These are phyloP conservation scores for Tenthredo notha DNA, from an alignment of 2,888 invertebrate genomes.

Conservation along the genomic window DNA sequence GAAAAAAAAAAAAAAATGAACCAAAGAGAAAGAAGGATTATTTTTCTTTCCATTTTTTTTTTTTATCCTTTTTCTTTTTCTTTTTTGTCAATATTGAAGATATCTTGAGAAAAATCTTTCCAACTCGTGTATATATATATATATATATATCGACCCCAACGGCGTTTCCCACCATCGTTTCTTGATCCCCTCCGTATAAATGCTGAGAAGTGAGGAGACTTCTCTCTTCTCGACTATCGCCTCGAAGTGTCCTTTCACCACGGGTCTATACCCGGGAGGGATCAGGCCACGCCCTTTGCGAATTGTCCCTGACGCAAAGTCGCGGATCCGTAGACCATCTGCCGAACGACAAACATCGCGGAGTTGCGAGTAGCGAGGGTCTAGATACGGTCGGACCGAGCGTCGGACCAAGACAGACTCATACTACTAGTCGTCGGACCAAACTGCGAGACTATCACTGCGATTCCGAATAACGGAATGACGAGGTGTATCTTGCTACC, in stretches of 20 bases:
- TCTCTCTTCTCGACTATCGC: constrained; percentile 22
- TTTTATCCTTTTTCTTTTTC: too few relatives aligned
- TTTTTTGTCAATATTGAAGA: too few relatives aligned
- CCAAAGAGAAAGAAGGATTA: background rate
- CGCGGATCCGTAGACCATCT: background rate
- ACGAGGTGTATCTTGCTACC: background rate
- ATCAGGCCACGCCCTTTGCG: constrained; percentile 44
- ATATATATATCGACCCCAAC: background rate
- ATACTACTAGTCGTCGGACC: constrained; percentile 51
- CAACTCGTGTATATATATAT: background rate
- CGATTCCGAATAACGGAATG: background rate
- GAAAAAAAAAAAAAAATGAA: background rate
- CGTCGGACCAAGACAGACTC: constrained; percentile 43
- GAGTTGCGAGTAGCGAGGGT: constrained; percentile 5
- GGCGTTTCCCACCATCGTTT: constrained; percentile 40
- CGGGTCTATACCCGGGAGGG: constrained; percentile 3
- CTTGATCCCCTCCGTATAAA: constrained; percentile 33
- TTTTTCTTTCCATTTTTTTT: too few relatives aligned
- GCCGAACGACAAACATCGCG: background rate
- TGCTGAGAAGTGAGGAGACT: background rate
- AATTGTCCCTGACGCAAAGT: constrained; percentile 28
- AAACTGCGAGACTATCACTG: constrained; percentile 19
- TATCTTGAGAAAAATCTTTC: background rate
- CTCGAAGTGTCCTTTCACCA: constrained; percentile 28
- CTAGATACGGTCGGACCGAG: background rate